phyloP scores from a whole-genome alignment of 2,888 invertebrate genomes.

The Lasioglossum pauxillum region DNA sequence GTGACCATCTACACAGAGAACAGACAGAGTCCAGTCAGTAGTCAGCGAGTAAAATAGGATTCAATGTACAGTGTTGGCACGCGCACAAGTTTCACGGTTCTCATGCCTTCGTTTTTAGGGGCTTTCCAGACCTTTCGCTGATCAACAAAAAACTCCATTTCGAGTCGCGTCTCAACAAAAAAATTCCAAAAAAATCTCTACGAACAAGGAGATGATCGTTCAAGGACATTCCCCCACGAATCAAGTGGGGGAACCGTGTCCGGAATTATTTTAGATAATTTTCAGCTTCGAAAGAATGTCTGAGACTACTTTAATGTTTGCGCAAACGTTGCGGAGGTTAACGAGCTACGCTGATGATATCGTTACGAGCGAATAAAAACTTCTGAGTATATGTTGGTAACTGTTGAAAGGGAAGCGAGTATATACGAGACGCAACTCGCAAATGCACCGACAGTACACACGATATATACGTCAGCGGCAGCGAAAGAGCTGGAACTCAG shows the following conservation, averaged over 20 bases:
- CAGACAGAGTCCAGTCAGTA: slow-evolving; percentile 85
- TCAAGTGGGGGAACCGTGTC: not conserved
- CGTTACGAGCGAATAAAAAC: not conserved
- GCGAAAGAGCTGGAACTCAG: slow-evolving; percentile 42
- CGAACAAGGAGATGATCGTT: not conserved
- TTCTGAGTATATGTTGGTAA: not conserved
- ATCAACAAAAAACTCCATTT: not conserved
- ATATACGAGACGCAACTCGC: not conserved
- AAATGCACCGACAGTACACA: slow-evolving; percentile 4
- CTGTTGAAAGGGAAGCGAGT: not conserved
- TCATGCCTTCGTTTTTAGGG: not conserved
- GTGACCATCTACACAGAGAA: slow-evolving; percentile 97
- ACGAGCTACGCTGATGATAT: not conserved
- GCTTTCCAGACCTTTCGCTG: slow-evolving; percentile 29
- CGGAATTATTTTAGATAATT: not conserved
- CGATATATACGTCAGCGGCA: slow-evolving; percentile 9
- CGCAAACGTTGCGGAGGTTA: not conserved
- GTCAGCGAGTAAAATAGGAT: slow-evolving; percentile 84
- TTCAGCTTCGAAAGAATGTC: not conserved
- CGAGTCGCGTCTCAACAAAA: not conserved
- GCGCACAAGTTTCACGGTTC: slow-evolving; percentile 79
- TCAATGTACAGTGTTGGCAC: slow-evolving; percentile 81
- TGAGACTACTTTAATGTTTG: not conserved
- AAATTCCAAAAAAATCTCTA: not conserved
- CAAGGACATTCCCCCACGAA: not conserved